A percentile compares a stretch with the other conserved stretches of the same genome.
Evolutionary conservation across 2,113 vertebrate species (phyloP).

Genomic region (Etia nguti): DNA sequence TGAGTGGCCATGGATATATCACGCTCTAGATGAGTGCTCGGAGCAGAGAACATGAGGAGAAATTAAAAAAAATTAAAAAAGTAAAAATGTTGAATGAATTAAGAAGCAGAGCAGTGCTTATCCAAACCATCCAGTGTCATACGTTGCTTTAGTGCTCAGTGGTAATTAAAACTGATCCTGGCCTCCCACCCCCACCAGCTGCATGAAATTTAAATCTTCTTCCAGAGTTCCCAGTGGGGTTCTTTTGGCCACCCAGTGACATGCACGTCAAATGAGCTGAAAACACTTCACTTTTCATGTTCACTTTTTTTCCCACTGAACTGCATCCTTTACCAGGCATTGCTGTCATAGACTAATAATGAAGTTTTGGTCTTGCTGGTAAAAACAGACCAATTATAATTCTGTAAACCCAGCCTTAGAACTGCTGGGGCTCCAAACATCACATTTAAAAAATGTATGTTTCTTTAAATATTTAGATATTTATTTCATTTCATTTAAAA

Average conservation of each 20-base stretch:
- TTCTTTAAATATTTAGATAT: background rate
- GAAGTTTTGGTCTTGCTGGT: background rate
- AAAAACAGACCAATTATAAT: background rate
- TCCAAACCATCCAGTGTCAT: background rate
- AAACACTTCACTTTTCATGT: background rate
- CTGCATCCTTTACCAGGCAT: background rate
- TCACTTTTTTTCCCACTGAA: background rate
- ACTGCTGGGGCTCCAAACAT: background rate
- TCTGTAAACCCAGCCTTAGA: background rate
- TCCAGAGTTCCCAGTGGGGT: background rate
- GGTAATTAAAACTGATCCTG: background rate
- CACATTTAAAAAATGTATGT: background rate
- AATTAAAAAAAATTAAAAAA: background rate
- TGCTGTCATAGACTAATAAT: background rate
- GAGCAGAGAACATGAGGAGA: background rate
- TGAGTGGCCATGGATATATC: background rate
- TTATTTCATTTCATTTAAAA: background rate
- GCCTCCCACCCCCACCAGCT: background rate
- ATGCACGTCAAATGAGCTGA: background rate
- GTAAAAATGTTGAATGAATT: background rate
- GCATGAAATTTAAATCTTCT: background rate
- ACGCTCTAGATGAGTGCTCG: background rate
- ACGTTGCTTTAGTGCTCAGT: background rate
- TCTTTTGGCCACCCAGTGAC: background rate
- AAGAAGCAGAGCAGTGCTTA: background rate